A percentile compares a stretch with the other conserved stretches of the same genome.
Evolutionary conservation across 2,797 vertebrate species (phyloP).

Genomic region (Steatocranus sp.): DNA sequence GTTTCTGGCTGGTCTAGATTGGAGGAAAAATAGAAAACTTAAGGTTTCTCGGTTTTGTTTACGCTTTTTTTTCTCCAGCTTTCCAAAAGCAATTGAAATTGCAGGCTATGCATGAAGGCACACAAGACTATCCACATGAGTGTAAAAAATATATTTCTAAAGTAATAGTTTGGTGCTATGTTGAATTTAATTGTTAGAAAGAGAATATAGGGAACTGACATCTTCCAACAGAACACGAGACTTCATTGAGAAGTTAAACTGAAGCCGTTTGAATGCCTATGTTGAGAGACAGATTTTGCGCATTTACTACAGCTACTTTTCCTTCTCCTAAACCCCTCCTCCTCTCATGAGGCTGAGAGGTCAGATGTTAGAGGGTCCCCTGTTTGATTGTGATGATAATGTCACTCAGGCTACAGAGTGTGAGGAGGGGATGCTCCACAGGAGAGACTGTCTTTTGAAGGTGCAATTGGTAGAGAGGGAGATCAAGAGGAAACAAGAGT

Average conservation of each 20-base stretch:
- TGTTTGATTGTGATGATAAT: conserved; percentile 86
- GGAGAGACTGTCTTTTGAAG: conserved; percentile 46
- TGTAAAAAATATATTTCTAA: background rate
- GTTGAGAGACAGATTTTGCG: conserved; percentile 13
- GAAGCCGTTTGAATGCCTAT: background rate
- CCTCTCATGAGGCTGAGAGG: conserved; percentile 70
- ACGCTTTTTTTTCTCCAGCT: background rate
- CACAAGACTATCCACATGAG: conserved; percentile 12
- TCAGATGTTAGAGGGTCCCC: conserved; percentile 80
- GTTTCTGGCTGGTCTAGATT: background rate
- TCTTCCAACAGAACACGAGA: background rate
- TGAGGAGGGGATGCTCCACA: conserved; percentile 45
- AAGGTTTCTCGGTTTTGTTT: conserved; percentile 11
- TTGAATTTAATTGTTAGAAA: background rate
- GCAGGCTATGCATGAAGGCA: background rate
- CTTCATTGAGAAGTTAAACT: background rate
- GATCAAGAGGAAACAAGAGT: conserved; percentile 15
- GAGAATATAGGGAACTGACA: background rate
- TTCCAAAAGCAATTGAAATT: conserved; percentile 19
- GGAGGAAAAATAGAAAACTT: background rate
- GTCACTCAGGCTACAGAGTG: conserved; percentile 70
- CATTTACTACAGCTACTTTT: conserved; percentile 53
- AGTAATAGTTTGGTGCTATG: background rate
- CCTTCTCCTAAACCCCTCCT: conserved; percentile 41
- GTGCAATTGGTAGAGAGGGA: conserved; percentile 32